Percentiles rank a stretch among this genome's conserved stretches.
Conservation (phyloP, 2,888 invertebrate species). For the Stenichneumon culpator region DNA sequence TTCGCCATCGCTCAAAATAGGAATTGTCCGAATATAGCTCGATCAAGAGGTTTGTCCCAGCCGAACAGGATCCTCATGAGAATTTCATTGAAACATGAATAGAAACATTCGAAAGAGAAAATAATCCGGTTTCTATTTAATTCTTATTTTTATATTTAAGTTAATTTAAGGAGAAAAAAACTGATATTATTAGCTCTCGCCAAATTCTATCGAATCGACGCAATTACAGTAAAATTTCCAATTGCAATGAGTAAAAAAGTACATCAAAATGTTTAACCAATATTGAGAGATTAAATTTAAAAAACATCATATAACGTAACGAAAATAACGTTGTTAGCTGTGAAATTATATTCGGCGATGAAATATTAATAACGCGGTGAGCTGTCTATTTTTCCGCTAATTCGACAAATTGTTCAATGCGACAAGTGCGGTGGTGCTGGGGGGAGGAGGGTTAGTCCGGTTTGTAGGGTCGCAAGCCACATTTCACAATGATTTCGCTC, state of each 20-base stretch:
- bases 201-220: background rate
- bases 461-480: conserved; percentile 48
- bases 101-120: background rate
- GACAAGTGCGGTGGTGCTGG: conserved; percentile 8
- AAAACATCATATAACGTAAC: background rate
- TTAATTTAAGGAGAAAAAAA: background rate
- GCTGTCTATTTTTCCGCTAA: conserved; percentile 48
- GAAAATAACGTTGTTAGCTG: background rate
- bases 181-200: background rate
- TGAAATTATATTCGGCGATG: conserved; percentile 17
- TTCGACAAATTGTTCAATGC: conserved; percentile 55
- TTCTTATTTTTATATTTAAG: background rate
- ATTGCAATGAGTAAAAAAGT: background rate
- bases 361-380: conserved; percentile 29
- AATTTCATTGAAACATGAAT: background rate
- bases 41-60: conserved; percentile 69
- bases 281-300: background rate
- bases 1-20: conserved; percentile 71
- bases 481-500: conserved; percentile 69
- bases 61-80: conserved; percentile 31
- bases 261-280: background rate
- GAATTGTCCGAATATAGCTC: conserved; percentile 78
- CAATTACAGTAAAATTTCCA: background rate
- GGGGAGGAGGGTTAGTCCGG: background rate
- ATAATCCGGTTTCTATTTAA: background rate